phyloP scores from a whole-genome alignment of 1,140 invertebrate species.

The Galleria mellonella region DNA sequence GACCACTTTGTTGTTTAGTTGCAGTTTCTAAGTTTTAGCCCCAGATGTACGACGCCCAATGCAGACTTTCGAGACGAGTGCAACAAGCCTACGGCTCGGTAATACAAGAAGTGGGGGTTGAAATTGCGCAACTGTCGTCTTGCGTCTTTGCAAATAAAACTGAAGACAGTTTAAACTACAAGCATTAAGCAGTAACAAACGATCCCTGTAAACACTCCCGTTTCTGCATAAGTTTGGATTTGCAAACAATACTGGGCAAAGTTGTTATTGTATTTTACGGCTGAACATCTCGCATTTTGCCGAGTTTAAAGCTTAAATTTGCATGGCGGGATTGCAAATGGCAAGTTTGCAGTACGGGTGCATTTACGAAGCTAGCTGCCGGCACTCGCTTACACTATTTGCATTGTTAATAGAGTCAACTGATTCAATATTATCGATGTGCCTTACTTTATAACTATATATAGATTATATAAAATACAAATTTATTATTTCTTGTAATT shows the following conservation, averaged over 20 bases:
- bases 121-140: not conserved
- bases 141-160: slow-evolving; percentile 30
- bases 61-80: no score
- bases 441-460: slow-evolving; percentile 13
- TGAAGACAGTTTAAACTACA: slow-evolving; percentile 47
- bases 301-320: slow-evolving; percentile 14
- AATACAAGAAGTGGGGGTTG: no score
- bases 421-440: slow-evolving; percentile 54
- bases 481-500: no score
- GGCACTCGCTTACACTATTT: slow-evolving; percentile 36
- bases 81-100: no score
- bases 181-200: slow-evolving; percentile 54
- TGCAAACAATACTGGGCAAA: slow-evolving; percentile 43
- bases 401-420: slow-evolving; percentile 56
- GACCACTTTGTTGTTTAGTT: no score
- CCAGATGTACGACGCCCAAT: no score
- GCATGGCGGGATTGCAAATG: not conserved
- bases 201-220: slow-evolving; percentile 51
- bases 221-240: slow-evolving; percentile 53
- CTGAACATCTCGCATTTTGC: not conserved
- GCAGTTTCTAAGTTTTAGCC: no score
- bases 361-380: slow-evolving; percentile 47
- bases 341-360: slow-evolving; percentile 25
- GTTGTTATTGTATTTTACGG: slow-evolving; percentile 20
- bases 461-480: slow-evolving; percentile 12